These are phyloP conservation scores for Drosophila elegans DNA, from an alignment of 1,140 invertebrate genomes.

Conservation along the genomic window DNA sequence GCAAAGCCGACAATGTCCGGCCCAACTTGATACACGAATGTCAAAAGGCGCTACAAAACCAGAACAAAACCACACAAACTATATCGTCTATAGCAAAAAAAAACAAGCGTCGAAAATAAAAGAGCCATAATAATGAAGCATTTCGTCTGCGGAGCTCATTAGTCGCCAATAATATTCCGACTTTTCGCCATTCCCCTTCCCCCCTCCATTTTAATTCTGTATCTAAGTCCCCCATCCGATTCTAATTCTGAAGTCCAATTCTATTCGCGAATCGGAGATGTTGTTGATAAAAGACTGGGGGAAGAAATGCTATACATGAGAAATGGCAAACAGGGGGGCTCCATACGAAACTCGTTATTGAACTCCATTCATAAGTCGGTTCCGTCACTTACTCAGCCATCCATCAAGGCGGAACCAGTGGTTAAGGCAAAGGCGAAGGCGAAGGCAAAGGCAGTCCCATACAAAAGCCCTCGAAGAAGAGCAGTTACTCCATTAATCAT, in stretches of 20 bases:
- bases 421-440: not conserved
- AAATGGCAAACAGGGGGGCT: conserved; percentile 15
- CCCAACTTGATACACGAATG: conserved; percentile 61
- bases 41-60: conserved; percentile 59
- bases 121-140: conserved; percentile 43
- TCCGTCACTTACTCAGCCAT: conserved; percentile 43
- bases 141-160: conserved; percentile 37
- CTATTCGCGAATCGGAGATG: not conserved
- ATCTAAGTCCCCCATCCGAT: not conserved
- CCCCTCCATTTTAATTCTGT: not conserved
- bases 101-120: conserved; percentile 14
- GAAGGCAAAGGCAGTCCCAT: not conserved
- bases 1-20: not conserved
- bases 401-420: conserved; percentile 21
- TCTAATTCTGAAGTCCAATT: conserved; percentile 2
- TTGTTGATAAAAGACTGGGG: conserved; percentile 4
- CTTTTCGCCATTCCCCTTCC: conserved; percentile 8
- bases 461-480: conserved; percentile 7
- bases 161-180: conserved; percentile 37
- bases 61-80: conserved; percentile 36
- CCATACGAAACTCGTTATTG: conserved; percentile 39
- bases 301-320: conserved; percentile 27
- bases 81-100: conserved; percentile 16
- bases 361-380: conserved; percentile 65
- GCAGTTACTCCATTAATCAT: conserved; percentile 28